Evolutionary conservation across 2,797 vertebrate genomes (phyloP), one percentile per base, ranked within the genome.

Genomic region (Poliocrania exsul): DNA sequence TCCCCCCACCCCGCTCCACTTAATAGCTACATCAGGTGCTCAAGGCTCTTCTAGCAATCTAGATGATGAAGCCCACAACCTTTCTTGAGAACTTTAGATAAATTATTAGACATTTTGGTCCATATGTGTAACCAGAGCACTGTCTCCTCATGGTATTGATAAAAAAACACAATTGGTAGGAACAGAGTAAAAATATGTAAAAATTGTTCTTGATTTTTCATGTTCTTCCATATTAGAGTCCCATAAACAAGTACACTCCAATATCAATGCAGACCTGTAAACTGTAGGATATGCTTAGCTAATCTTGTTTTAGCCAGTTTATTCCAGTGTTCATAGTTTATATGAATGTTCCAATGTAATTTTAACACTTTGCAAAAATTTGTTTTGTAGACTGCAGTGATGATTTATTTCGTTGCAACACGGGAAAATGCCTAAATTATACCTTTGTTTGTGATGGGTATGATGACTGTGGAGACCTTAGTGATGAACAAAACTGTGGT

Each of bases 391-490:
- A 98, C 33, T 99, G 99, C 95, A 93, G 97, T 21, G 96, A 97
- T 2, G 96, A 87, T 25, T 80, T 97, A 73, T 99, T 99, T 92
- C 98, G 72, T 6, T 99, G 99, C 23, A 96, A 96, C 77, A 99
- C 99, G 0, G 99, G 99, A 9, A 99, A 99, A 56, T 99, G 99
- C 90, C 97, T 99, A 38, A 97, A 98, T 64, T 96, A 97, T 6
- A 93, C 97, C 78, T 97, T 98, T 44, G 97, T 99, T 61, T 99
- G 99, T 95, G 99, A 99, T 25, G 99, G 99, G 6, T 99, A 99
- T 5, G 98, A 99, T 44, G 99, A 99, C 97, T 99, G 99, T 77
- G 99, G 99, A 69, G 99, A 99, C 92, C 98, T 99, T 86, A 99
- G 99, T 1, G 99, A 99, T 16, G 99, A 99, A 72, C 98, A 98